Conservation (phyloP, 2,888 invertebrate genomes). For the Epirrita christyi region DNA sequence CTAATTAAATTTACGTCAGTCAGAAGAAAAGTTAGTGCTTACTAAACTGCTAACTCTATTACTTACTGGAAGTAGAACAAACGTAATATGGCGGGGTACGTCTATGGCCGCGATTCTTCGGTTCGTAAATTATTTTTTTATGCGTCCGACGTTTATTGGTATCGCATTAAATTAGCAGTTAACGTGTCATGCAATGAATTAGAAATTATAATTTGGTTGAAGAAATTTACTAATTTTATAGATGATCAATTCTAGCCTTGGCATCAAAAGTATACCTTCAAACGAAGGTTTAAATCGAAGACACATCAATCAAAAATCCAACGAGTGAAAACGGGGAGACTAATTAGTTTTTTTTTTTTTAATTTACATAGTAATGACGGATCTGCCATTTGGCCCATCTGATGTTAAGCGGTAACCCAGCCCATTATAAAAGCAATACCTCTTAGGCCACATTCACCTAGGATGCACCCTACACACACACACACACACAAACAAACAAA, state of each 20-base stretch:
- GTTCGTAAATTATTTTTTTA: constrained; percentile 1
- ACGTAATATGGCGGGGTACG: neutral
- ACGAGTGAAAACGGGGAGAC: neutral
- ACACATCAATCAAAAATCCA: neutral
- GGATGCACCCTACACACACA: too few relatives aligned
- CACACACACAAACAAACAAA: too few relatives aligned
- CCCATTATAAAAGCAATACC: too few relatives aligned
- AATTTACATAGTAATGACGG: too few relatives aligned
- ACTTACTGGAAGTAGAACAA: neutral
- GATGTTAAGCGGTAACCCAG: too few relatives aligned
- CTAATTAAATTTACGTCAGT: too few relatives aligned
- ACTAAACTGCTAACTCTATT: too few relatives aligned
- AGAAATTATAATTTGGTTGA: neutral
- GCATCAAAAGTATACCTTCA: neutral
- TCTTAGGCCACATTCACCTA: too few relatives aligned
- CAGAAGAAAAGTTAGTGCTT: too few relatives aligned
- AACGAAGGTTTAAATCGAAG: neutral
- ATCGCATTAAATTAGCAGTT: neutral
- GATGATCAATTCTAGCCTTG: neutral
- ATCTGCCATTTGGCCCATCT: too few relatives aligned
- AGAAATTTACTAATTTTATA: neutral
- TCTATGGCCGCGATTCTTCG: neutral
- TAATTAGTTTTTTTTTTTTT: too few relatives aligned
- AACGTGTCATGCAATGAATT: neutral
- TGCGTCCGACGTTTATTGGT: neutral